Evolutionary conservation across 1,140 invertebrate genomes (phyloP), one percentile per base, ranked within the genome.

Genomic region (Calephelis virginiensis): DNA sequence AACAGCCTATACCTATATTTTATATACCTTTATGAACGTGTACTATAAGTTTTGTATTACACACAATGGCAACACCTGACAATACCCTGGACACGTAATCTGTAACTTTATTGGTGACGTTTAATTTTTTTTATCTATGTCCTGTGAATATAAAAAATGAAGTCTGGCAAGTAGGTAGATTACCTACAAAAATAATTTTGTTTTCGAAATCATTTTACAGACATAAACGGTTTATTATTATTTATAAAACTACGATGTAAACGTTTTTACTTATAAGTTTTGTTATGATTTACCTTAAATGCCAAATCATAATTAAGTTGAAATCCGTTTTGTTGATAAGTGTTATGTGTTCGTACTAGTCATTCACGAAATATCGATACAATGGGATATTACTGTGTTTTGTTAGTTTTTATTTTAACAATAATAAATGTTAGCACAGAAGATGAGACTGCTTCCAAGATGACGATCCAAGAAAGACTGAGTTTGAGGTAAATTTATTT

Each of bases 371-470:
- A 82, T 77, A 76, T 74, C 66, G 72, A 78, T 77, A 84, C 73
- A 78, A 89, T 89, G 85, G 76, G 72, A 72, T 84, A 63, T 71
- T 78, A 83, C 77, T 77, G 76, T 72, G 69, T 82, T 71, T 68
- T 89, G 69, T 74, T 89, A 76, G 73, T 87, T 72, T 77, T 84
- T 80, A 78, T 86, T 74, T 85, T 87, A 69, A 75, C 80, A 67
- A 81, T 83, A 74, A 80, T 82, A 77, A 82, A 77, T 74, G 86
- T 88, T 45, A 89, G 69, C 43, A 82, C 85, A n/a, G 86, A 87
- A 73, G 83, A 89, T 61, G 82, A 85, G 67, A 64, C 67, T 63
- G 48, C 72, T 14, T 69, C 75, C 17, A 75, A 66, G 28, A 90
- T 90, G 87, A 73, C 84, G n/a, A 83, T 74, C 68, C 59, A 74